phyloP scores from a whole-genome alignment of 2,113 vertebrate species.

The Mobula birostris region DNA sequence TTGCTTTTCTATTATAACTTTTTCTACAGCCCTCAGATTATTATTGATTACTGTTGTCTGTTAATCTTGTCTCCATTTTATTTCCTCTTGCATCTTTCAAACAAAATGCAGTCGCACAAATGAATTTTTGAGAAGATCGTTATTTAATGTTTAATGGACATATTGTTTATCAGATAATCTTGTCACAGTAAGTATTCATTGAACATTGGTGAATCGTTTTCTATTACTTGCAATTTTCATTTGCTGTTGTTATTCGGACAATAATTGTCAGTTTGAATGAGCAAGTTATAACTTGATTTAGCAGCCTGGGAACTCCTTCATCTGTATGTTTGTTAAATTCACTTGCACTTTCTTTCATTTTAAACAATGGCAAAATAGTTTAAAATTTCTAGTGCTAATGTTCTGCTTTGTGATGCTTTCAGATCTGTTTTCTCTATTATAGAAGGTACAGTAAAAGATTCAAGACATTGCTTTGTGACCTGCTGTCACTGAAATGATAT shows the following conservation, averaged over 20 bases:
- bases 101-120: not conserved
- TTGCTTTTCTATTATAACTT: not conserved
- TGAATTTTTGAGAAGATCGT: not conserved
- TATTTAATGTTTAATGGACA: conserved; percentile 12
- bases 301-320: not conserved
- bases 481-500: not conserved
- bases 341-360: too few species aligned
- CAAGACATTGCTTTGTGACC: not conserved
- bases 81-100: not conserved
- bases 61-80: not conserved
- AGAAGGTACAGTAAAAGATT: not conserved
- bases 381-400: not conserved
- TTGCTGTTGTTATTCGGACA: not conserved
- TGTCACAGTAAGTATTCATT: not conserved
- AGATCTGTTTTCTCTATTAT: not conserved
- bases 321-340: not conserved
- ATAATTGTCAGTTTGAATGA: not conserved
- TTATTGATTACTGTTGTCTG: not conserved
- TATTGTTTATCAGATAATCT: not conserved
- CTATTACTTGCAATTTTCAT: not conserved
- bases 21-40: not conserved
- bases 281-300: not conserved
- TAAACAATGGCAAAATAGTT: not conserved
- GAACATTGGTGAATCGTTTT: not conserved
- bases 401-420: conserved; percentile 4